These are phyloP conservation scores for Drosophila nikananu DNA, from an alignment of 1,140 invertebrate genomes.

Conservation along the genomic window DNA sequence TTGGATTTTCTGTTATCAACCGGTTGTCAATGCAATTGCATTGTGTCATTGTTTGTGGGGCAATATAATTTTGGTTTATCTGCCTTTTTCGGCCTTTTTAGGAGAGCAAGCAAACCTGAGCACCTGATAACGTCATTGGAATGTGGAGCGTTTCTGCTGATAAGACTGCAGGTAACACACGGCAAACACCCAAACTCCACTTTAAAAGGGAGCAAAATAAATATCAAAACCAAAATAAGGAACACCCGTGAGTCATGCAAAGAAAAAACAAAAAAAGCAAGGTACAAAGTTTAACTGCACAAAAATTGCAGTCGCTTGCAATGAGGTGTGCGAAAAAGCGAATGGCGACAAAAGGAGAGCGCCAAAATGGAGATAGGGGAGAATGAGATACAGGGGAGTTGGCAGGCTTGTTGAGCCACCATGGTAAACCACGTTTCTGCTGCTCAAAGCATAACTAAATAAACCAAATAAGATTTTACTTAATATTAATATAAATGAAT, in stretches of 20 bases:
- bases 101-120: conserved; percentile 25
- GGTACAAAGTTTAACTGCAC: conserved; percentile 68
- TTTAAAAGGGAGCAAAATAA: conserved; percentile 2
- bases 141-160: conserved; percentile 47
- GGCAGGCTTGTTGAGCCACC: conserved; percentile 5
- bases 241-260: conserved; percentile 59
- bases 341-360: conserved; percentile 51
- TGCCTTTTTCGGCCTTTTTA: conserved; percentile 32
- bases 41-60: conserved; percentile 53
- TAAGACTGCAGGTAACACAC: conserved; percentile 32
- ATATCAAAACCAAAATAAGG: conserved; percentile 19
- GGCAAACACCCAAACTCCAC: neutral
- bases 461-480: neutral
- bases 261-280: neutral
- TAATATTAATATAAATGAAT: too few relatives aligned
- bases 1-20: conserved; percentile 42
- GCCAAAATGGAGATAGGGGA: conserved; percentile 63
- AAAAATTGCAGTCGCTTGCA: conserved; percentile 44
- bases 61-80: conserved; percentile 58
- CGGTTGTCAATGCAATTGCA: conserved; percentile 67
- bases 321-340: conserved; percentile 37
- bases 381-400: conserved; percentile 19
- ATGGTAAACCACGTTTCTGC: neutral
- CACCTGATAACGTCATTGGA: conserved; percentile 56
- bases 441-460: neutral